phyloP scores from a whole-genome alignment of 1,140 invertebrate genomes.

The Lanistes nyassanus region DNA sequence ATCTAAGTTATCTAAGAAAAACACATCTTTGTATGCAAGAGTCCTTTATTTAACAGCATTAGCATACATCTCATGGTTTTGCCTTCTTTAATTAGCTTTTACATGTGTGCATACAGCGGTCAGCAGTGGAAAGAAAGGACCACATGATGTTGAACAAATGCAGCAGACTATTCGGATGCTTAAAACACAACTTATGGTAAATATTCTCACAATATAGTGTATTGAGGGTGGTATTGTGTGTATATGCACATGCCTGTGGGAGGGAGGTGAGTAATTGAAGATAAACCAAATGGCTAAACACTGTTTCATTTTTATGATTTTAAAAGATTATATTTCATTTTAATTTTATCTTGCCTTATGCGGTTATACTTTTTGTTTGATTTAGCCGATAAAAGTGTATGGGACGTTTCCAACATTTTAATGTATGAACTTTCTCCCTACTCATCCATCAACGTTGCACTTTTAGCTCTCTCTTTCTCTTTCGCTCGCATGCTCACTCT shows the following conservation, averaged over 20 bases:
- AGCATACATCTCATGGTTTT: neutral
- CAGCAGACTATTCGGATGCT: conserved; percentile 30
- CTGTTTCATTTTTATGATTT: no score
- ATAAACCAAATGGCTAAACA: no score
- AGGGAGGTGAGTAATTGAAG: neutral
- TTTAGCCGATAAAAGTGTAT: no score
- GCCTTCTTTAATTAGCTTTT: neutral
- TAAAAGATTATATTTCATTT: no score
- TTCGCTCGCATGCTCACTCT: neutral
- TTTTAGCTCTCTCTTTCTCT: neutral
- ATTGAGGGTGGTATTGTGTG: conserved; percentile 1
- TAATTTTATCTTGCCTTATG: no score
- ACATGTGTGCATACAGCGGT: neutral
- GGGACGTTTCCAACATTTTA: no score
- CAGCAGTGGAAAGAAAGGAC: neutral
- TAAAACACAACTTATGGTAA: conserved; percentile 27
- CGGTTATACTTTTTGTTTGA: no score
- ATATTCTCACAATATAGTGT: neutral
- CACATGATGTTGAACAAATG: conserved; percentile 26
- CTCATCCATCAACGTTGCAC: no score
- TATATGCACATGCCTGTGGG: neutral
- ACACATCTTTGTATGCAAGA: no score
- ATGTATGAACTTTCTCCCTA: no score
- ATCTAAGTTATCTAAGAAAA: no score
- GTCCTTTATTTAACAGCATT: neutral